Evolutionary conservation across 2,113 vertebrate species (phyloP), one percentile per base, ranked within the genome.

Genomic region (Laticauda laticaudata): DNA sequence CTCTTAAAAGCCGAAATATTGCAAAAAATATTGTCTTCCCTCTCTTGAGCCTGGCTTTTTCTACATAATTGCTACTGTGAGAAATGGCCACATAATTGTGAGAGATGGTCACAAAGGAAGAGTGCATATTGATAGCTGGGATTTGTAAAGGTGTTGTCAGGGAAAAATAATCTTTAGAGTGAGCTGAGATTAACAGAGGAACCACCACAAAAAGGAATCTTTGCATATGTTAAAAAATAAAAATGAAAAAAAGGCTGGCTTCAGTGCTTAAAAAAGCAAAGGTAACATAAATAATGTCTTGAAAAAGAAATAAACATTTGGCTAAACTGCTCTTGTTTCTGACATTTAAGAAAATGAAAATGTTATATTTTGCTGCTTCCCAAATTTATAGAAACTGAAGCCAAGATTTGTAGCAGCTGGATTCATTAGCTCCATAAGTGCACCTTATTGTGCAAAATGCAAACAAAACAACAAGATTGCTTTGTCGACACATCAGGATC

Each of bases 261-360:
- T 75, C n/a, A 39, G 86, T 14, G 39, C 81, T 86, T 57, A 39
- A 57, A 91, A 91, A 56, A 45, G 81, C 54, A 86, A 91, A n/a
- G 34, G 39, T 86, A 24, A n/a, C 39, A 91, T 29, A 48, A 86
- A 24, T 59, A 86, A 86, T 86, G 39, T 8, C 91, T 86, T 45
- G 39, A 59, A 91, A 86, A 86, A 26, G 26, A 29, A 86, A 86
- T 54, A 86, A 59, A 56, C 39, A 59, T 48, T 57, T 29, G 15
- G n/a, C 54, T 86, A 57, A 57, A 9, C 26, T 18, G 86, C 55
- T 43, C 2, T 48, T 86, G 24, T 39, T 55, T 59, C 15, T 86
- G 91, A n/a, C 81, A 91, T 56, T 48, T 29, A 45, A 86, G 54
- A 91, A 86, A 91, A 57, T 55, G 86, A 91, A 91, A 29, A 75